phyloP scores from a whole-genome alignment of 2,113 vertebrate species.

The Pagrus major region DNA sequence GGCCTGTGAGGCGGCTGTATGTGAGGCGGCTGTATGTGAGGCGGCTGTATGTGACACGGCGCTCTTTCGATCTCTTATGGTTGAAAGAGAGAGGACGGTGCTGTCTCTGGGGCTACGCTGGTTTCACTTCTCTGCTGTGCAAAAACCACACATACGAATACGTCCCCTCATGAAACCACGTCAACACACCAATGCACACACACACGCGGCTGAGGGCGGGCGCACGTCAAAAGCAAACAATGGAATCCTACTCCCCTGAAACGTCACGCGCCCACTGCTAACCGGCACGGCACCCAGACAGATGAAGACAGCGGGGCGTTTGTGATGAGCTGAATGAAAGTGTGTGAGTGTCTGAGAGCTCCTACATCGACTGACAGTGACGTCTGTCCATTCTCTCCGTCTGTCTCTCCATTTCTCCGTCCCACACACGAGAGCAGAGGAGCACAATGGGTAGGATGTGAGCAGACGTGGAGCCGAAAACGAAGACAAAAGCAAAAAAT shows the following conservation, averaged over 20 bases:
- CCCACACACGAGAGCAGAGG: constrained; percentile 40
- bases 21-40: neutral
- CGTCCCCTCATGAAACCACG: constrained; percentile 29
- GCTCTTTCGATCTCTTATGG: constrained; percentile 42
- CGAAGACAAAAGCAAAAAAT: constrained; percentile 16
- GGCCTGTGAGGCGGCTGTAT: neutral
- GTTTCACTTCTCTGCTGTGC: constrained; percentile 82
- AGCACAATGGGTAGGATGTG: constrained; percentile 23
- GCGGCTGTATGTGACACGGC: neutral
- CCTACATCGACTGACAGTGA: constrained; percentile 72
- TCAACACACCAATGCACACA: constrained; percentile 11
- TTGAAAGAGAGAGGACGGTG: constrained; percentile 38
- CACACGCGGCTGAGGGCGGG: constrained; percentile 39
- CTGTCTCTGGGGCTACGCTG: constrained; percentile 49
- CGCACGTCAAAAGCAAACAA: constrained; percentile 68
- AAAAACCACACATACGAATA: constrained; percentile 60
- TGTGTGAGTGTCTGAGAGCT: constrained; percentile 67
- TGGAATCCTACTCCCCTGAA: constrained; percentile 74
- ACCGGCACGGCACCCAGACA: constrained; percentile 45
- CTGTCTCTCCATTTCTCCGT: constrained; percentile 30
- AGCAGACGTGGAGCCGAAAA: neutral
- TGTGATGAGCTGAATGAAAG: constrained; percentile 65
- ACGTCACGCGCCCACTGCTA: constrained; percentile 74
- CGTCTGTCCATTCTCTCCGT: constrained; percentile 60
- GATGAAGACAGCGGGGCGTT: constrained; percentile 32